Conservation (phyloP, 2,888 invertebrate genomes). For the Pomacea canaliculata region DNA sequence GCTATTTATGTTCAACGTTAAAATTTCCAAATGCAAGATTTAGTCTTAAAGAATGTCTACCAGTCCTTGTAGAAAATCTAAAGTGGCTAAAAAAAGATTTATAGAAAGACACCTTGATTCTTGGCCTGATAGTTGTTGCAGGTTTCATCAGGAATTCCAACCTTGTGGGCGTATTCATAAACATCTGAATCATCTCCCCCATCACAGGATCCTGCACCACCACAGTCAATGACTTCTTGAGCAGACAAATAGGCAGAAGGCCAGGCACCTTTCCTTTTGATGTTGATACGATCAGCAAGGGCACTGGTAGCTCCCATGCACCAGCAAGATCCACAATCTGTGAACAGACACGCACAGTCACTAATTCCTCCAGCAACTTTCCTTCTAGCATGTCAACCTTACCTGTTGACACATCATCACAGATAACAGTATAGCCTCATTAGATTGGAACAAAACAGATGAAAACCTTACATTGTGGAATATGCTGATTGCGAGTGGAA, state of each 20-base stretch:
- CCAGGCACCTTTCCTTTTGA: slow-evolving; percentile 70
- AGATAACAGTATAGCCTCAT: too few species aligned
- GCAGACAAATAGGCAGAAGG: slow-evolving; percentile 71
- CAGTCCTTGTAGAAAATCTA: too few species aligned
- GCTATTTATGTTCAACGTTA: background rate
- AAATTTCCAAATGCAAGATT: background rate
- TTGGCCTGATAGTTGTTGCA: slow-evolving; percentile 73
- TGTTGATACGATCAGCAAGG: slow-evolving; percentile 72
- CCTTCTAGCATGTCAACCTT: too few species aligned
- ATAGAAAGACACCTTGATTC: slow-evolving; percentile 64
- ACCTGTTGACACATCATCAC: too few species aligned
- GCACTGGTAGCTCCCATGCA: slow-evolving; percentile 72
- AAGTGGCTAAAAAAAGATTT: too few species aligned
- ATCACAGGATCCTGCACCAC: slow-evolving; percentile 68
- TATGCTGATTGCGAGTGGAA: slow-evolving; percentile 71
- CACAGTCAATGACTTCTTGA: slow-evolving; percentile 71
- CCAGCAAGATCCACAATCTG: slow-evolving; percentile 73
- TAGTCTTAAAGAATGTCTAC: too few species aligned
- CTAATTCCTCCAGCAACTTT: too few species aligned
- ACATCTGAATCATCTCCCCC: slow-evolving; percentile 65
- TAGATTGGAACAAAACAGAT: too few species aligned
- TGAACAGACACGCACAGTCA: slow-evolving; percentile 13
- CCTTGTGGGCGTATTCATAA: slow-evolving; percentile 69
- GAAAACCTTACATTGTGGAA: slow-evolving; percentile 66
- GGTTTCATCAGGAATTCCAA: slow-evolving; percentile 72